phyloP scores from a whole-genome alignment of 2,888 invertebrate genomes.

The Eurytoma californica region DNA sequence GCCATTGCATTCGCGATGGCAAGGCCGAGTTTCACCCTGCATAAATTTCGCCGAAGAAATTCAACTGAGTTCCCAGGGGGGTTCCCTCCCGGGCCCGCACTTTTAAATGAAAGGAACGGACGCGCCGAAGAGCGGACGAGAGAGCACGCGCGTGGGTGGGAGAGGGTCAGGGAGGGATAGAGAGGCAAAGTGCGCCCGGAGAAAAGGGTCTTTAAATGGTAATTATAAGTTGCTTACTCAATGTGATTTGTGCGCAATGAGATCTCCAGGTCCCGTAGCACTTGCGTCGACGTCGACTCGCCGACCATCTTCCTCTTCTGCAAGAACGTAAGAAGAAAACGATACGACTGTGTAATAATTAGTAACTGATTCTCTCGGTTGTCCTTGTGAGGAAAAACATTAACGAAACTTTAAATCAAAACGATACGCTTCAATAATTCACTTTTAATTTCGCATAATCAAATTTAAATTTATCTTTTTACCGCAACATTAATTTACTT shows the following conservation, averaged over 20 bases:
- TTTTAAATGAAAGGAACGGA: not conserved
- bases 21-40: not conserved
- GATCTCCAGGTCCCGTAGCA: conserved; percentile 98
- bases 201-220: conserved; percentile 6
- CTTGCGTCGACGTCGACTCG: conserved; percentile 98
- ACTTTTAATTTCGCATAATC: too few species aligned
- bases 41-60: conserved; percentile 27
- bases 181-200: not conserved
- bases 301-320: conserved; percentile 98
- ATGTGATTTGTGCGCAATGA: conserved; percentile 99
- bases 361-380: conserved; percentile 50
- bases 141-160: not conserved
- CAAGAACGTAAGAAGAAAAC: conserved; percentile 76
- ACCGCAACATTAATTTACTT: too few species aligned
- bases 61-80: conserved; percentile 3
- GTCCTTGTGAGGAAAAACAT: conserved; percentile 6
- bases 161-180: not conserved
- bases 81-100: not conserved
- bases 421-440: too few species aligned
- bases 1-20: not conserved
- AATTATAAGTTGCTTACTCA: conserved; percentile 83
- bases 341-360: conserved; percentile 71
- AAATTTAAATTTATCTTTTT: too few species aligned
- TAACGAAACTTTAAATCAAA: not conserved
- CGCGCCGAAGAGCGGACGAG: not conserved